Base-by-base conservation (phyloP, 2,797 vertebrate genomes). In the Leptoclinus maculatus region DNA sequence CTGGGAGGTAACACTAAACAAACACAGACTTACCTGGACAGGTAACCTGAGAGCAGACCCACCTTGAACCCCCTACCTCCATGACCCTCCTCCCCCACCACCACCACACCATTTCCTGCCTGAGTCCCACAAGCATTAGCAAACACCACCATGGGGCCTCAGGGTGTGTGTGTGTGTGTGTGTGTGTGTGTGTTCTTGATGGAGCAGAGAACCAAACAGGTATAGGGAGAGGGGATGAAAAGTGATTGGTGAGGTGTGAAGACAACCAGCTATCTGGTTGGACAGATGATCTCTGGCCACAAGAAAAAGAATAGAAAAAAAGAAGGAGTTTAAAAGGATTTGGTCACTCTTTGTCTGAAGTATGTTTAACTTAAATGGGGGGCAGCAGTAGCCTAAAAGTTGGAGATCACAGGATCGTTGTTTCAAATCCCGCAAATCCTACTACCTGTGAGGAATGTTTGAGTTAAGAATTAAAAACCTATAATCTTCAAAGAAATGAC, bases 1-100 rank as follows among this genome's bases (percentile, higher is more conserved):
- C 78, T 81, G 84, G 67, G 82, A 89, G 90, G 82, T 88, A 89
- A 88, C 76, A n/a, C 91, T 93, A 96, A 96, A 95, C 92, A 96
- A 96, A 95, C 93, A 95, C 82, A 69, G 89, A 88, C 91, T 94
- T 94, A 96, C 94, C 95, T 96, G 94, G 81, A 68, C 89, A 95
- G 93, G 95, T 95, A 96, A 96, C 90, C 82, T 79, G 94, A 96
- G 92, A 93, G 71, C 49, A 83, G 57, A 74, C 63, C 84, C 80
- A 84, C 88, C 80, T 88, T 82, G 72, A 83, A 74, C 76, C 78
- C 82, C 65, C 58, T 60, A 34, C 56, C 34, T 56, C 59, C 63
- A 19, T 38, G 43, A 66, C 56, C 56, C 66, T 8, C 29, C 63
- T 9, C 63, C 56, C 45, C 29, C 29, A 5, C 29, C n/a, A 34